Conservation (phyloP, 2,797 vertebrate genomes). For the Salmo trutta region DNA sequence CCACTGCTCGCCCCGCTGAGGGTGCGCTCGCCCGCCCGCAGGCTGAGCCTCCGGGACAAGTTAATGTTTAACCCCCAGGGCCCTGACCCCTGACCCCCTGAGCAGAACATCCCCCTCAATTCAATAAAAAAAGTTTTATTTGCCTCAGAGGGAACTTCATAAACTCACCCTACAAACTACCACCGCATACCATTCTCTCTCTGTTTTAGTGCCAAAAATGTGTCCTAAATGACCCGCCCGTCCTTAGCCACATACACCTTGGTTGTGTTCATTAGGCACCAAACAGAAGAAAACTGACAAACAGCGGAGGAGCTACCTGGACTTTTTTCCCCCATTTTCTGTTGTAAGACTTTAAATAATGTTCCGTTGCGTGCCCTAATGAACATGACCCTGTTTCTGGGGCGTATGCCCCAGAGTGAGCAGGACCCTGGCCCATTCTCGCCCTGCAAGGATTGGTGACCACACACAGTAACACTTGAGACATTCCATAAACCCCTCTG, state of each 20-base stretch:
- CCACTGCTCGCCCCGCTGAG: conserved; percentile 80
- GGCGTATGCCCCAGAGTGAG: conserved; percentile 3
- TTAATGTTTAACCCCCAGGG: conserved; percentile 63
- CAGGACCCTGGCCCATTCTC: neutral
- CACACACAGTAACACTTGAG: conserved; percentile 6
- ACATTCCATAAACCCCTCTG: conserved; percentile 36
- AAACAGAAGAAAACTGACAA: too few species aligned
- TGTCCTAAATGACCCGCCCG: neutral
- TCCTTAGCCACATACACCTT: neutral
- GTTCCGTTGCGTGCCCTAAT: neutral
- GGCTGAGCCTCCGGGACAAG: conserved; percentile 83
- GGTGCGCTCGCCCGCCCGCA: conserved; percentile 81
- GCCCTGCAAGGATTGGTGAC: neutral
- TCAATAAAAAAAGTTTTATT: neutral
- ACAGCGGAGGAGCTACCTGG: too few species aligned
- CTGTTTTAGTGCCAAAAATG: neutral
- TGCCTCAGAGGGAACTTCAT: neutral
- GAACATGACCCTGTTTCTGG: conserved; percentile 5
- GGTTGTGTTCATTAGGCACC: neutral
- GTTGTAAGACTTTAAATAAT: too few species aligned
- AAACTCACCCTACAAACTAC: neutral
- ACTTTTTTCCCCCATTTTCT: too few species aligned
- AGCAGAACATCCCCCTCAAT: neutral
- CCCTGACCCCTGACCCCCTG: conserved; percentile 10
- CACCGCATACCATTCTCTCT: neutral